These are phyloP conservation scores for Prunella himalayana DNA, from an alignment of 2,113 vertebrate genomes.

Conservation along the genomic window DNA sequence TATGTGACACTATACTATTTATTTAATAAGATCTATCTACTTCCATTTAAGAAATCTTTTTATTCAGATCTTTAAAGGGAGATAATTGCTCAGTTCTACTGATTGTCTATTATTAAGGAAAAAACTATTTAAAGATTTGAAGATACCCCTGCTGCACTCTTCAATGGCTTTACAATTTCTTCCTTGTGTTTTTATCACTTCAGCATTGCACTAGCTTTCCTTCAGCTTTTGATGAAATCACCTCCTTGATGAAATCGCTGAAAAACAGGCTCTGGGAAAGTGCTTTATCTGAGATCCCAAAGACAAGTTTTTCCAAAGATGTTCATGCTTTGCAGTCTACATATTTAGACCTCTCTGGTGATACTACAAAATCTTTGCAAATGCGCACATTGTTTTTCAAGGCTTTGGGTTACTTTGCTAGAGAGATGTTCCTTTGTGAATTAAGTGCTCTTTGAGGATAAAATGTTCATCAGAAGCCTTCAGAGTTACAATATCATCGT, in stretches of 20 bases:
- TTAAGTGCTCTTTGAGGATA: conserved; percentile 39
- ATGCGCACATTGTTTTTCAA: neutral
- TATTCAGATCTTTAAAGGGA: neutral
- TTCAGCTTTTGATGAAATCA: conserved; percentile 48
- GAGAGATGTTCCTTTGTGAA: neutral
- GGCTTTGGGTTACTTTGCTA: neutral
- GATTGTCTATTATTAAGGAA: conserved; percentile 4
- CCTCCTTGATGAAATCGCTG: conserved; percentile 30
- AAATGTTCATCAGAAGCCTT: conserved; percentile 35
- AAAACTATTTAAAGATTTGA: conserved; percentile 27
- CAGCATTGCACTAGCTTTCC: conserved; percentile 6
- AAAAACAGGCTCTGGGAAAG: neutral
- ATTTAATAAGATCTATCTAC: neutral
- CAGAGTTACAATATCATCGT: neutral
- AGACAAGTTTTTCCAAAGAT: conserved; percentile 46
- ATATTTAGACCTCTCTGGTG: neutral
- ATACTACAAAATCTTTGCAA: neutral
- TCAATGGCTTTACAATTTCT: conserved; percentile 12
- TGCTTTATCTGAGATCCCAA: conserved; percentile 39
- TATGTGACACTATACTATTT: neutral
- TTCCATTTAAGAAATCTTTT: conserved; percentile 10
- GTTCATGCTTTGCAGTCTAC: conserved; percentile 4
- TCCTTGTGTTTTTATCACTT: conserved; percentile 50
- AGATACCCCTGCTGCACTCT: conserved; percentile 32
- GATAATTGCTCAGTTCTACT: conserved; percentile 24